Evolutionary conservation across 2,888 invertebrate species (phyloP), one percentile per base, ranked within the genome.

Genomic region (Biston stratarius): DNA sequence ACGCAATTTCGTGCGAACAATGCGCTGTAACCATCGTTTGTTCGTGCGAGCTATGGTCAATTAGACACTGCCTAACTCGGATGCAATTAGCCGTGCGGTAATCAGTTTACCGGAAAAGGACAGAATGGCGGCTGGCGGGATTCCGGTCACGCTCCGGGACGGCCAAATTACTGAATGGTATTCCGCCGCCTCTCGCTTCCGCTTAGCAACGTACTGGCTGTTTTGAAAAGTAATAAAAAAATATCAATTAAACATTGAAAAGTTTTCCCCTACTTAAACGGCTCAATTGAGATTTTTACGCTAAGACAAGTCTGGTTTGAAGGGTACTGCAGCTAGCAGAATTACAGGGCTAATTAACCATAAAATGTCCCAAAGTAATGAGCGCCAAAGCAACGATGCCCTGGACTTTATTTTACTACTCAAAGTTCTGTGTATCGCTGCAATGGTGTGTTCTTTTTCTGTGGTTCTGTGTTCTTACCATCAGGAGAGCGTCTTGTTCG

Each of bases 141-240:
- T 77, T 73, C 75, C 74, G 70, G 74, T 75, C 77, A 74, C 75
- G 75, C 69, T 53, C 68, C 57, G 38, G 60, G 67, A 70, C 76
- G 70, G 69, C 72, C 67, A 76, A 77, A 78, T 78, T 78, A 76
- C 76, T 64, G 71, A 60, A 64, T 60, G 76, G 76, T 69, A 77
- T 77, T 69, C 71, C 58, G 70, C 14, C 52, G 71, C 62, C 47
- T 59, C 7, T 48, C 53, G 47, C 66, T 65, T 47, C 51, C 63
- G 53, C 52, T 59, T 51, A 47, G 49, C 60, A 52, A 49, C 36
- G 42, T 40, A 38, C 51, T 10, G 52, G 40, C 48, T 55, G 56
- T 61, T 57, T 65, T 62, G 44, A 55, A 15, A 58, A 44, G 44
- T 56, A n/a, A 8, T 6, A 34, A n/a, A 51, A n/a, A 34, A n/a